Evolutionary conservation across 2,797 vertebrate species (phyloP), one percentile per base, ranked within the genome.

Genomic region (Chelonia mydas): DNA sequence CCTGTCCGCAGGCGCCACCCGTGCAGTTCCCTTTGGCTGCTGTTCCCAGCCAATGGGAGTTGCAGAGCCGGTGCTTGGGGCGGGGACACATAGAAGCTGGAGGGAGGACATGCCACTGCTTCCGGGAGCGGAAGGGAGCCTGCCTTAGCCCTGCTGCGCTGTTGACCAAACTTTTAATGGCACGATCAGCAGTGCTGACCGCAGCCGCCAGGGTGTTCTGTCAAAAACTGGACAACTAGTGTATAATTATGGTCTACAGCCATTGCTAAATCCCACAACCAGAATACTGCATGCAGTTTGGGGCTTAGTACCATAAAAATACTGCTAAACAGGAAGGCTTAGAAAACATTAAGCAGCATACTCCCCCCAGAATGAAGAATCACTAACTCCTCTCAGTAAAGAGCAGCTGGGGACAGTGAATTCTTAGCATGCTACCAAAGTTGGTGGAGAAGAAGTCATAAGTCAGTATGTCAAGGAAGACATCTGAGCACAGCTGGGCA

Each of bases 321-420:
- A 85, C 41, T 28, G 15, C 92, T 96, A 92, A 97, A 95, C 50
- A 83, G 89, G 92, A 85, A 91, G 41, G 2, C 74, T 88, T 50
- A 57, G 55, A 90, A 94, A 90, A 68, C 33, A 47, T 0, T 0
- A 21, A 28, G 31, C 41, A 79, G 49, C 31, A 88, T 79, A 91
- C 53, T 11, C 77, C n/a, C 49, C 28, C 27, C 41, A 47, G 37
- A 47, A 3, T 11, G 2, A 95, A 13, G 23, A 41, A 45, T 45
- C 41, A 74, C 21, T 41, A 45, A 74, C 41, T 45, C 21, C 72
- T 25, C 72, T 45, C 41, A 11, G 2, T 11, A 74, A 41, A 74
- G 68, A 41, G 17, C 3, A 23, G 68, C n/a, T 74, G 68, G 5
- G 11, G 37, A 74, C 21, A 74, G n/a, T 45, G 72, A 41, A 54